Evolutionary conservation across 2,113 vertebrate genomes (phyloP).

Genomic region (Meriones unguiculatus): DNA sequence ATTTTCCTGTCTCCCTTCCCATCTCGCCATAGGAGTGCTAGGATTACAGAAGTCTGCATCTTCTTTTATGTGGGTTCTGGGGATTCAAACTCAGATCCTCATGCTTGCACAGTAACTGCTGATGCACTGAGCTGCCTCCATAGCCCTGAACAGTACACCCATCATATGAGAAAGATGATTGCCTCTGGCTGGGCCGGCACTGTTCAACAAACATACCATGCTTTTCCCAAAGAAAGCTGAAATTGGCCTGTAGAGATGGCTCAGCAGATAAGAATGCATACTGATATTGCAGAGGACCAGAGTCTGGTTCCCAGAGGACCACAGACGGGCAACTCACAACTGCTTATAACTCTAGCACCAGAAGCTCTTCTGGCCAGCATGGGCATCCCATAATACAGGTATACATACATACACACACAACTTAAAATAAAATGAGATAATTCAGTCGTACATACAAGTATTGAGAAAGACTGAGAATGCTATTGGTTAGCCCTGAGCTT

Average conservation of each 20-base stretch:
- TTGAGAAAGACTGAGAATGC: background rate
- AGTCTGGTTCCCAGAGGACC: background rate
- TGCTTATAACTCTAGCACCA: background rate
- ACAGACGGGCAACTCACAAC: background rate
- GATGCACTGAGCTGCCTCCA: background rate
- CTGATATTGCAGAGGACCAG: background rate
- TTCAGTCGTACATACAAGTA: background rate
- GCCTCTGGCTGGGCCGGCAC: background rate
- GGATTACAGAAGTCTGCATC: background rate
- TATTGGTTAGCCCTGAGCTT: background rate
- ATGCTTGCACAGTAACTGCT: background rate
- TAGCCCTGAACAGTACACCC: background rate
- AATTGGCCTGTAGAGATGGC: background rate
- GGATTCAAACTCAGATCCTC: background rate
- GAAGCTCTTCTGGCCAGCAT: too few relatives aligned
- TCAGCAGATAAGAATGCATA: background rate
- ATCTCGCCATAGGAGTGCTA: background rate
- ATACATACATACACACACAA: background rate
- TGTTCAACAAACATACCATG: background rate
- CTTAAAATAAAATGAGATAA: background rate
- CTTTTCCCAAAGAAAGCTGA: conserved; percentile 27
- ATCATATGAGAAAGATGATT: conserved; percentile 35
- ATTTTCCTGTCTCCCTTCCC: background rate
- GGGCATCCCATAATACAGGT: background rate
- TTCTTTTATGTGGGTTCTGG: background rate